Evolutionary conservation across 35 echinoderm and acorn worm species (phyloP).

Genomic region (Amphiura filiformis): DNA sequence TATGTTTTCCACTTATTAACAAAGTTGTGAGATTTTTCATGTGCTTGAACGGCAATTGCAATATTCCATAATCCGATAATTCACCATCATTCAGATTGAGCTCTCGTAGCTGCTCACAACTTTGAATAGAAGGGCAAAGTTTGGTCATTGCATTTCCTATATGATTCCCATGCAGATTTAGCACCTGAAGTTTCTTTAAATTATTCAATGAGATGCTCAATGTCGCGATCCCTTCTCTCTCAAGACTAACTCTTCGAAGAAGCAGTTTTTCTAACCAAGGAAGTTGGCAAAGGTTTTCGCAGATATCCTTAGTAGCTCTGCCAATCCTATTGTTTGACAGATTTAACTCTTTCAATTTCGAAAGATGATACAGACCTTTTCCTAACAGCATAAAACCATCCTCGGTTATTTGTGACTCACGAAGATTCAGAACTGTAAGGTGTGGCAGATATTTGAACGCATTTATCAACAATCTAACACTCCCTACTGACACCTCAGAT

Average conservation of each 20-base stretch:
- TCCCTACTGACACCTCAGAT: not conserved
- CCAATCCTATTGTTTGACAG: not conserved
- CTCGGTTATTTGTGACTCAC: not conserved
- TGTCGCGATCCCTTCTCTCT: not conserved
- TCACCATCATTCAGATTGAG: not conserved
- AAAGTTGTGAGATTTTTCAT: not conserved
- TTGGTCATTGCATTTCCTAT: not conserved
- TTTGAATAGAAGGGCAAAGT: not conserved
- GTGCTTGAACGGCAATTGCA: not conserved
- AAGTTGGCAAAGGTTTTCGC: not conserved
- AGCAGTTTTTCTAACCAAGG: not conserved
- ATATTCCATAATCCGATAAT: not conserved
- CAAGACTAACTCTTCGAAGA: not conserved
- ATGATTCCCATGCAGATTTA: not conserved
- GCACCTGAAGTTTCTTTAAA: not conserved
- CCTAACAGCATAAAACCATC: not conserved
- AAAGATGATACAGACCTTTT: not conserved
- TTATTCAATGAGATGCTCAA: not conserved
- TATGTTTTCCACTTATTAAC: not conserved
- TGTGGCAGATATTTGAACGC: not conserved
- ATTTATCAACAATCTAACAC: not conserved
- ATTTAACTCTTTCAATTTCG: not conserved
- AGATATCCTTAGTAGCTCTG: not conserved
- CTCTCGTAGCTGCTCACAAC: not conserved
- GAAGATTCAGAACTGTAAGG: not conserved